Evolutionary conservation across 2,888 invertebrate species (phyloP).

Genomic region (Boloria euphrosyne): DNA sequence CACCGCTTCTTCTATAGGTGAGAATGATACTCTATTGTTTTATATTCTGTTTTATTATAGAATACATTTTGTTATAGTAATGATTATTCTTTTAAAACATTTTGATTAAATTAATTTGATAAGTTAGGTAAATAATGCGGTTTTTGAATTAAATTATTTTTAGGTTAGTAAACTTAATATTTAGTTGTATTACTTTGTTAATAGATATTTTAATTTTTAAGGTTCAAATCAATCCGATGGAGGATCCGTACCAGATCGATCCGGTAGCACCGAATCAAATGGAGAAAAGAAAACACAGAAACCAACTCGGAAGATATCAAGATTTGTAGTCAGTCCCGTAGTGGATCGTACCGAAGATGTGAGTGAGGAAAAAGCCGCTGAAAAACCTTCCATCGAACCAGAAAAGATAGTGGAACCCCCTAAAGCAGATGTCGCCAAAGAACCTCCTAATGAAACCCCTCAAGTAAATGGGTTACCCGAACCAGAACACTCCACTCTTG

Average conservation of each 20-base stretch:
- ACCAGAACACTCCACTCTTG: conserved; percentile 34
- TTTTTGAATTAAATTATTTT: no score
- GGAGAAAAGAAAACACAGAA: conserved; percentile 75
- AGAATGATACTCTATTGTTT: not conserved
- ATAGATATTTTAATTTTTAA: conserved; percentile 37
- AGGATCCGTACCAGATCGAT: conserved; percentile 65
- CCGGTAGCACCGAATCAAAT: conserved; percentile 68
- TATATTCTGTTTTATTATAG: not conserved
- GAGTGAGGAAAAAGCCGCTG: conserved; percentile 43
- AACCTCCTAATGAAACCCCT: conserved; percentile 40
- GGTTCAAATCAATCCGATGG: conserved; percentile 78
- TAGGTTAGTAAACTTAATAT: no score
- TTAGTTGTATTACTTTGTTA: no score
- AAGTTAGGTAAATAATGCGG: no score
- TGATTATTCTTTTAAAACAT: not conserved
- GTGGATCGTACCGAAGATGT: conserved; percentile 79
- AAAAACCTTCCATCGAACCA: conserved; percentile 41
- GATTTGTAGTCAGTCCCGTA: conserved; percentile 92
- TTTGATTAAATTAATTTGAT: no score
- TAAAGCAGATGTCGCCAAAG: conserved; percentile 45
- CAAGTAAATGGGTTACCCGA: conserved; percentile 60
- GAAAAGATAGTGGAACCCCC: conserved; percentile 36
- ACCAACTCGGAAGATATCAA: conserved; percentile 87
- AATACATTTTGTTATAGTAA: not conserved
- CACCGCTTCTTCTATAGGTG: conserved; percentile 74